A percentile compares a stretch with the other conserved stretches of the same genome.
phyloP scores from a whole-genome alignment of 2,888 invertebrate species.

The Ophion costatus region DNA sequence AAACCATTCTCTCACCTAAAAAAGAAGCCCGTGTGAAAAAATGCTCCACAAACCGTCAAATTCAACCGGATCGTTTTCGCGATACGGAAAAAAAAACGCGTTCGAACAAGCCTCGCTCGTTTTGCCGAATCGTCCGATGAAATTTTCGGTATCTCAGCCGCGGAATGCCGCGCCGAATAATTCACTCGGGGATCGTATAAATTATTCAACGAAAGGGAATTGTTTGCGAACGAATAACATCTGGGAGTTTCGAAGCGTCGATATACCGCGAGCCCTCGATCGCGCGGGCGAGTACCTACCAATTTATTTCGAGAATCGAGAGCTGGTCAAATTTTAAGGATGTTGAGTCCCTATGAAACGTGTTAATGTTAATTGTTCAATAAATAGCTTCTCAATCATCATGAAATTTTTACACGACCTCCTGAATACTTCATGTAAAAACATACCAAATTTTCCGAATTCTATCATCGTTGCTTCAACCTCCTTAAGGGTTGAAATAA shows the following conservation, averaged over 20 bases:
- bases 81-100: neutral
- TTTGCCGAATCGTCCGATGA: neutral
- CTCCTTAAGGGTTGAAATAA: no score
- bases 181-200: neutral
- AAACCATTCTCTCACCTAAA: no score
- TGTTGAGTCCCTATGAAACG: no score
- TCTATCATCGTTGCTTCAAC: no score
- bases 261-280: neutral
- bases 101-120: neutral
- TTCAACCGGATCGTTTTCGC: neutral
- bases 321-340: neutral
- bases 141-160: neutral
- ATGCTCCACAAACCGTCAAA: neutral
- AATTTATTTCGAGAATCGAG: slow-evolving; percentile 1
- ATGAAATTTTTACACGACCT: no score
- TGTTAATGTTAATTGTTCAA: no score
- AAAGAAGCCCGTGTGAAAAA: neutral
- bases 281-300: neutral
- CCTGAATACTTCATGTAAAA: no score
- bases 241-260: neutral
- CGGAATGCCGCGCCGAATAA: neutral
- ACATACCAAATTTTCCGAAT: no score
- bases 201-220: slow-evolving; percentile 2
- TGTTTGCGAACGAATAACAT: neutral
- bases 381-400: no score